A percentile compares a stretch with the other conserved stretches of the same genome.
Conservation (phyloP, 2,888 invertebrate species). For the Xanthia togata region DNA sequence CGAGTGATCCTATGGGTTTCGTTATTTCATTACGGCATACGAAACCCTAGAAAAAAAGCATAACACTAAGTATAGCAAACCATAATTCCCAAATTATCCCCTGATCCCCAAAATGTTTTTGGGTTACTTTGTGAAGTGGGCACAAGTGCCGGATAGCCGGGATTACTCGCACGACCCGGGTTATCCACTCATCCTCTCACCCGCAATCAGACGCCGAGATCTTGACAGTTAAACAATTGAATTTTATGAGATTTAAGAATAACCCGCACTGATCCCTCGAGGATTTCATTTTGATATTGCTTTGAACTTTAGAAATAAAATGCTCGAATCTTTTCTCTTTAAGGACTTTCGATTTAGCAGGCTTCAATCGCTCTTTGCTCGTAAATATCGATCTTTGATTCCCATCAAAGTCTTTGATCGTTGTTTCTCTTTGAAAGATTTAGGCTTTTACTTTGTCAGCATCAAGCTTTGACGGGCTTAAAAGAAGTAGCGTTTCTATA, state of each 20-base stretch:
- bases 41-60: too few relatives aligned
- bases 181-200: slow-evolving; percentile 38
- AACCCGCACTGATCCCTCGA: slow-evolving; percentile 28
- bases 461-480: slow-evolving; percentile 11
- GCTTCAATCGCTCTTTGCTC: slow-evolving; percentile 24
- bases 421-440: slow-evolving; percentile 27
- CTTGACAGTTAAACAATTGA: slow-evolving; percentile 61
- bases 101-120: slow-evolving; percentile 19
- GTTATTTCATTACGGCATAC: too few relatives aligned
- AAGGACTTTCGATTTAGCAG: slow-evolving; percentile 27
- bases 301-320: slow-evolving; percentile 46
- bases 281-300: slow-evolving; percentile 43
- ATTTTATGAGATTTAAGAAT: slow-evolving; percentile 59
- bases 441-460: slow-evolving; percentile 22
- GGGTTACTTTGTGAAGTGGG: slow-evolving; percentile 24
- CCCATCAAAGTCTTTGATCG: slow-evolving; percentile 25
- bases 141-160: slow-evolving; percentile 35
- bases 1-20: too few relatives aligned
- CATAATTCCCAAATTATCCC: slow-evolving; percentile 27
- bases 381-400: slow-evolving; percentile 21
- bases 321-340: slow-evolving; percentile 15
- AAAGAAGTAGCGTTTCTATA: background rate
- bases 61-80: too few relatives aligned
- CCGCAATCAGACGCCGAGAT: slow-evolving; percentile 54
- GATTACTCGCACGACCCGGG: slow-evolving; percentile 47